A percentile compares a stretch with the other conserved stretches of the same genome.
Conservation (phyloP, 2,113 vertebrate species). For the Anhinga anhinga region DNA sequence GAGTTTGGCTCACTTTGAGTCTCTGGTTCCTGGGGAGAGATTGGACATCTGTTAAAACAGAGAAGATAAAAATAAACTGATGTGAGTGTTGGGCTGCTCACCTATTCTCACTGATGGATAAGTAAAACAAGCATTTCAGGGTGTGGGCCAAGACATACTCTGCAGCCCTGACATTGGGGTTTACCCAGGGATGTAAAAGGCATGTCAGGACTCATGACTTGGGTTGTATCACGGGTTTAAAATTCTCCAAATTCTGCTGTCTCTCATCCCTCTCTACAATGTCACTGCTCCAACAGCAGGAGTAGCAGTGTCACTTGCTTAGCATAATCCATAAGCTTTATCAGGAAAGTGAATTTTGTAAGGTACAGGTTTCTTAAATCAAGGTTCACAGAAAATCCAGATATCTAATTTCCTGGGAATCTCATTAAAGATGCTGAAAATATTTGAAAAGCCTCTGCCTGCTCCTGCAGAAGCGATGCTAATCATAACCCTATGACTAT, state of each 20-base stretch:
- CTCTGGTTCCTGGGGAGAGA: background rate
- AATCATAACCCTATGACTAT: background rate
- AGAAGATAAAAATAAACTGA: background rate
- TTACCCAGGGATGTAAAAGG: background rate
- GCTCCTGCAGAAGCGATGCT: background rate
- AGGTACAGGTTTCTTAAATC: background rate
- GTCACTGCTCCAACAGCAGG: background rate
- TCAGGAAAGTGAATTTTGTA: background rate
- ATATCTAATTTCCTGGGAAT: background rate
- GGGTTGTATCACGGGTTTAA: background rate
- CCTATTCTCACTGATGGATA: background rate
- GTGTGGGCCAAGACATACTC: fast-evolving
- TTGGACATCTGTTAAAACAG: background rate
- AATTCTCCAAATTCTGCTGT: background rate
- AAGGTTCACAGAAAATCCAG: background rate
- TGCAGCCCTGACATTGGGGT: background rate
- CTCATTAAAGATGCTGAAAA: background rate
- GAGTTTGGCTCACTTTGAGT: background rate
- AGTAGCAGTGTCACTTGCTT: background rate
- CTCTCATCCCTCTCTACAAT: background rate
- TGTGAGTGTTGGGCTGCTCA: background rate
- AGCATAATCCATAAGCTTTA: background rate
- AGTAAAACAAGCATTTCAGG: background rate
- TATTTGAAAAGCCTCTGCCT: background rate
- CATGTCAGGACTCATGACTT: background rate